Percentiles rank a stretch among this genome's conserved stretches.
Evolutionary conservation across 2,888 invertebrate genomes (phyloP).

Genomic region (Ectemnius cavifrons): DNA sequence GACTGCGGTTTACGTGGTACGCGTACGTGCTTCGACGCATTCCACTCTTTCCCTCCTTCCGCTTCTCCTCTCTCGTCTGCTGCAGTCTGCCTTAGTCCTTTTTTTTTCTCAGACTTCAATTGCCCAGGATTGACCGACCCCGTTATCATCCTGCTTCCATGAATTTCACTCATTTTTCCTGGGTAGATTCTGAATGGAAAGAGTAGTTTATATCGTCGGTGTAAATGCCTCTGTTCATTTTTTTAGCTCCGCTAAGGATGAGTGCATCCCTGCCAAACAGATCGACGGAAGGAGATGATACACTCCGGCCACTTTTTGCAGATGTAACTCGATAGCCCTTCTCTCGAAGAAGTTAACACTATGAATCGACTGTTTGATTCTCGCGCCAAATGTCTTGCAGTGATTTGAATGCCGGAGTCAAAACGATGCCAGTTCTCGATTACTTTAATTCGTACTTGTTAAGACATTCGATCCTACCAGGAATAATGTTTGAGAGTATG

Average conservation of each 20-base stretch:
- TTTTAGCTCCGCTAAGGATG: background rate
- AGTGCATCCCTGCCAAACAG: background rate
- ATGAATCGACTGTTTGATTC: too few relatives aligned
- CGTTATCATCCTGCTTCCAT: background rate
- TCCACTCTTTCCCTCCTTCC: slow-evolving; percentile 30
- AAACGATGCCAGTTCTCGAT: slow-evolving; percentile 38
- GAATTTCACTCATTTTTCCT: too few relatives aligned
- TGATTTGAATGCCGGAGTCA: background rate
- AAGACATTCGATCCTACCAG: slow-evolving; percentile 40
- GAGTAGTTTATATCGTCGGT: too few relatives aligned
- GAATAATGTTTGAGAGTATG: slow-evolving; percentile 21
- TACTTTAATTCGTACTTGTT: slow-evolving; percentile 31
- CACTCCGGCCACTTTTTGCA: background rate
- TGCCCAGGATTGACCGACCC: background rate
- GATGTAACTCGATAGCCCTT: background rate
- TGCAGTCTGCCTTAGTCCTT: background rate
- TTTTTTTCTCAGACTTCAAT: background rate
- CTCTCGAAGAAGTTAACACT: too few relatives aligned
- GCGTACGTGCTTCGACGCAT: slow-evolving; percentile 27
- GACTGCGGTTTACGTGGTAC: slow-evolving; percentile 45
- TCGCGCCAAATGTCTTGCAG: too few relatives aligned
- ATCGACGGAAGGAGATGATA: too few relatives aligned
- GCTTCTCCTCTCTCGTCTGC: background rate
- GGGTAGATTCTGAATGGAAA: too few relatives aligned
- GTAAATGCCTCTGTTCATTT: background rate